Conservation (phyloP, 2,888 invertebrate species). For the Caenorhabditis sp. region DNA sequence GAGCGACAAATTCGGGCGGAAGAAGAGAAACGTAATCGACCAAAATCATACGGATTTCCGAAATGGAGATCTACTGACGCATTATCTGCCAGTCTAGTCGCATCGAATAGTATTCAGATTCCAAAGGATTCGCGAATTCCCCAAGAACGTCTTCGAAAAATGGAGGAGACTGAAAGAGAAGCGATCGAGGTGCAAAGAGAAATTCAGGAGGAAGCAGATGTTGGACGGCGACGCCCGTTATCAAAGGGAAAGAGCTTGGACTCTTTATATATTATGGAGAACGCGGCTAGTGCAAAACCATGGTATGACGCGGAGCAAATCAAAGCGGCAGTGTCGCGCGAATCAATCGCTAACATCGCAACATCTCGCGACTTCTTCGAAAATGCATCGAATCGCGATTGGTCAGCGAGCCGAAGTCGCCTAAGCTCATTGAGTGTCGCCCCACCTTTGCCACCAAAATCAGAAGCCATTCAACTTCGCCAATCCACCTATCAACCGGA, state of each 20-base stretch:
- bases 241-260: conserved; percentile 53
- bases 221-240: conserved; percentile 12
- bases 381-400: conserved; percentile 31
- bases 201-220: conserved; percentile 34
- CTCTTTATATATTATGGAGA: conserved; percentile 42
- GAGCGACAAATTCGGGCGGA: conserved; percentile 37
- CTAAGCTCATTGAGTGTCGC: conserved; percentile 29
- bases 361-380: conserved; percentile 42
- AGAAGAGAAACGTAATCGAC: conserved; percentile 35
- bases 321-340: conserved; percentile 36
- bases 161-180: conserved; percentile 59
- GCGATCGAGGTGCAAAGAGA: conserved; percentile 39
- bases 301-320: conserved; percentile 44
- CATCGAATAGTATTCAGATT: conserved; percentile 58
- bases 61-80: conserved; percentile 66
- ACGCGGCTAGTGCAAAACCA: conserved; percentile 13
- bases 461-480: conserved; percentile 39
- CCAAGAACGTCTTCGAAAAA: conserved; percentile 50
- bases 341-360: conserved; percentile 49
- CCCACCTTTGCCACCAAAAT: conserved; percentile 49
- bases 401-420: conserved; percentile 12
- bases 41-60: conserved; percentile 58
- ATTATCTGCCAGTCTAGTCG: conserved; percentile 63
- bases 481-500: conserved; percentile 23
- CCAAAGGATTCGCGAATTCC: conserved; percentile 60